Conservation (phyloP, 2,888 invertebrate genomes). For the Shargacucullia verbasci region DNA sequence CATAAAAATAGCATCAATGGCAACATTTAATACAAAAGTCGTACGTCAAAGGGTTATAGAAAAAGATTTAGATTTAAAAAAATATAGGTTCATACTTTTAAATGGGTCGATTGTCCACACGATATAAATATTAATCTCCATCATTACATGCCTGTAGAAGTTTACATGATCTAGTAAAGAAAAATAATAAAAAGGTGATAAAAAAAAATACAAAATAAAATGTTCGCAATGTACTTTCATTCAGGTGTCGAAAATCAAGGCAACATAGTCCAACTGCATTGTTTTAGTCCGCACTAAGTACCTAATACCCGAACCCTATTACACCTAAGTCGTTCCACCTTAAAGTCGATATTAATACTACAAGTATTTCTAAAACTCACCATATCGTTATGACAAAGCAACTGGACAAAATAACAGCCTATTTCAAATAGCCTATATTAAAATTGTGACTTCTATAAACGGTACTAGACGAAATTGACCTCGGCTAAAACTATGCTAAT, state of each 20-base stretch:
- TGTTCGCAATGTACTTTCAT: slow-evolving; percentile 52
- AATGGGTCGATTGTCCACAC: slow-evolving; percentile 19
- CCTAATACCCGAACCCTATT: slow-evolving; percentile 60
- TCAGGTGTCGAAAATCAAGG: slow-evolving; percentile 35
- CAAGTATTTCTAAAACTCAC: slow-evolving; percentile 52
- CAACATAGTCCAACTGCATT: slow-evolving; percentile 46
- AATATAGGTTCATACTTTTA: slow-evolving; percentile 8
- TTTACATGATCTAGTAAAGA: slow-evolving; percentile 43
- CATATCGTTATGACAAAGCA: slow-evolving; percentile 64
- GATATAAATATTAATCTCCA: slow-evolving; percentile 41
- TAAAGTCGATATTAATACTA: slow-evolving; percentile 56
- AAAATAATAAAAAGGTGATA: slow-evolving; percentile 36
- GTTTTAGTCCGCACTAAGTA: slow-evolving; percentile 55
- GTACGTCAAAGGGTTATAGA: slow-evolving; percentile 36
- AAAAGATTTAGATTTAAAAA: slow-evolving; percentile 34
- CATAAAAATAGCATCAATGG: slow-evolving; percentile 8
- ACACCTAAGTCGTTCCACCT: slow-evolving; percentile 58
- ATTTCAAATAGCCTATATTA: slow-evolving; percentile 65
- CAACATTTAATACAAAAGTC: slow-evolving; percentile 14
- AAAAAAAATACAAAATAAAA: slow-evolving; percentile 38
- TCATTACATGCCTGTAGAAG: slow-evolving; percentile 30
- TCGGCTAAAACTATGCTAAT: slow-evolving; percentile 64
- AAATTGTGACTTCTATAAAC: slow-evolving; percentile 70
- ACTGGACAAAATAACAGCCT: slow-evolving; percentile 69
- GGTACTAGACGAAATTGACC: slow-evolving; percentile 73